Percentiles rank a stretch among this genome's conserved stretches.
These are phyloP conservation scores for Thereuonema tuberculata DNA, from an alignment of 1,140 invertebrate genomes.

Conservation along the genomic window DNA sequence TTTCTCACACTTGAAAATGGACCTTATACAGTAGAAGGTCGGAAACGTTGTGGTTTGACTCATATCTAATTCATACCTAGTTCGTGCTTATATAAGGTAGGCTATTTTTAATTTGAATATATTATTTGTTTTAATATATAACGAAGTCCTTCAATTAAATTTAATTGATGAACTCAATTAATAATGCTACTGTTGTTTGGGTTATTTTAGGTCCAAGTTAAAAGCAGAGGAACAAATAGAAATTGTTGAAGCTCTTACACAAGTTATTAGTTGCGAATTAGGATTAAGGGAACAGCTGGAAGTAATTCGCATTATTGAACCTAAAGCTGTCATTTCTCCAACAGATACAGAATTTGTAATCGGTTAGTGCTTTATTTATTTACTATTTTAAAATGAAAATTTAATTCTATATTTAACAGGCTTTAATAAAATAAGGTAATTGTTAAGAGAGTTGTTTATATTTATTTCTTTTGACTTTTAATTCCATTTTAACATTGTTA, in stretches of 20 bases:
- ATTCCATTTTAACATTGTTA: no score
- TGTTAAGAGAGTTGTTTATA: background rate
- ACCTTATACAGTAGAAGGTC: no score
- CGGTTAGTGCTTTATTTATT: slow-evolving; percentile 18
- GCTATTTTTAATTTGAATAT: no score
- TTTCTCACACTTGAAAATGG: no score
- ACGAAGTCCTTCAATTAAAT: no score
- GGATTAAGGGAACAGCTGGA: slow-evolving; percentile 26
- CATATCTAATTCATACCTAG: no score
- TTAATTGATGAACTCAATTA: no score
- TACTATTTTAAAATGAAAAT: background rate
- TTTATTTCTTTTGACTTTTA: background rate
- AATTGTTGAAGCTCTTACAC: slow-evolving; percentile 20
- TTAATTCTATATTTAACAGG: background rate
- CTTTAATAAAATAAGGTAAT: background rate
- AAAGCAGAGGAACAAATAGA: background rate
- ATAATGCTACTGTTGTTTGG: no score
- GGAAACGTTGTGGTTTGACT: no score
- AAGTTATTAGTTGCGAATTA: slow-evolving; percentile 24
- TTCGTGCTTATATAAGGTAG: no score
- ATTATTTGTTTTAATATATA: no score
- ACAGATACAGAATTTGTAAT: slow-evolving; percentile 26
- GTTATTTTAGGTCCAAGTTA: slow-evolving; percentile 20
- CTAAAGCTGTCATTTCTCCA: slow-evolving; percentile 21
- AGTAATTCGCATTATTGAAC: slow-evolving; percentile 25